Evolutionary conservation across 2,797 vertebrate genomes (phyloP).

Genomic region (Syngnathus acus): DNA sequence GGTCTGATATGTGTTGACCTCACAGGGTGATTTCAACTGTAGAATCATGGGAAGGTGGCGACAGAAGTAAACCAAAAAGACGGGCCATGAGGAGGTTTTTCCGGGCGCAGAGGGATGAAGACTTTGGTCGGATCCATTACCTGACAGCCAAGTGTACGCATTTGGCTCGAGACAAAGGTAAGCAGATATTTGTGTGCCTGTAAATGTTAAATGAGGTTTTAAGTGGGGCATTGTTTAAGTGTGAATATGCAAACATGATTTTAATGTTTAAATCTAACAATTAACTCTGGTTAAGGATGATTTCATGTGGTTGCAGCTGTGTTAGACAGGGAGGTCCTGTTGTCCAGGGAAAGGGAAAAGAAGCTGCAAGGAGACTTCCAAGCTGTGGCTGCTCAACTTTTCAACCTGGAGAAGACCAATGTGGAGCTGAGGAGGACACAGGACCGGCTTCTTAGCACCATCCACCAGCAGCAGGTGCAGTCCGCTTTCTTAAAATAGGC

Average conservation of each 20-base stretch:
- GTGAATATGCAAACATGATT: not conserved
- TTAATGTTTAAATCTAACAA: not conserved
- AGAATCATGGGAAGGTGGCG: conserved; percentile 26
- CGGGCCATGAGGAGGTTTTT: conserved; percentile 70
- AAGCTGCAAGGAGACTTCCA: conserved; percentile 61
- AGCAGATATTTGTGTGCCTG: conserved; percentile 5
- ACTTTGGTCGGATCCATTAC: conserved; percentile 71
- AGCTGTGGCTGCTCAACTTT: conserved; percentile 31
- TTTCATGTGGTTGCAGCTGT: conserved; percentile 34
- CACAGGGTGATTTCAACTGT: not conserved
- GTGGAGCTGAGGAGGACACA: conserved; percentile 51
- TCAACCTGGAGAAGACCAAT: conserved; percentile 56
- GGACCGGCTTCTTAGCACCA: conserved; percentile 41
- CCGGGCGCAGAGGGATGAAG: conserved; percentile 56
- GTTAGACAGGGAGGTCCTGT: conserved; percentile 58
- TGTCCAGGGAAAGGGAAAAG: conserved; percentile 54
- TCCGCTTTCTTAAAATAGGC: not conserved
- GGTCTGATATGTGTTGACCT: not conserved
- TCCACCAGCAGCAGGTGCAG: conserved; percentile 55
- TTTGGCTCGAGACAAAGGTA: conserved; percentile 70
- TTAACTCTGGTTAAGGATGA: not conserved
- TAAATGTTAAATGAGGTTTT: not conserved
- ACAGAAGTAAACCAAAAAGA: conserved; percentile 1
- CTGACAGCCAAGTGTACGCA: conserved; percentile 71
- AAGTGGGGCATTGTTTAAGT: not conserved